Evolutionary conservation across 2,113 vertebrate species (phyloP), one percentile per base, ranked within the genome.

Genomic region (Bufo bufo): DNA sequence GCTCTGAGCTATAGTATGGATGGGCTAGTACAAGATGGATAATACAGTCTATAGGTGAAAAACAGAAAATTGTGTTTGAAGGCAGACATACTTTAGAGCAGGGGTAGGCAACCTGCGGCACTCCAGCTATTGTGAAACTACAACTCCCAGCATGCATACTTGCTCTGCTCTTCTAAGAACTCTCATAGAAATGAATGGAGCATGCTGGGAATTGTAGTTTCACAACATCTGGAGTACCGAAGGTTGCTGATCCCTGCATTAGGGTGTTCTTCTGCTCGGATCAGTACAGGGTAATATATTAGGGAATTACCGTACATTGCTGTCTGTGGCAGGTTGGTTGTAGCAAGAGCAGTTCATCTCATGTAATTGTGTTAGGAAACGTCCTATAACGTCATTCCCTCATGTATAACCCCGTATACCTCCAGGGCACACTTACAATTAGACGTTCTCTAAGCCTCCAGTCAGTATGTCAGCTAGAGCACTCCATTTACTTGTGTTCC

Each of bases 401-500:
- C 17, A 2, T 47, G 19, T 19, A 49, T 75, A 75, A 12, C 33
- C 69, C 33, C 45, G 69, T 6, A 72, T 45, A 45, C 66, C 3
- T 72, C 43, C 33, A 45, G 43, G 14, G 1, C 45, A 72, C 69
- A 72, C 69, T 72, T 72, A 43, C 45, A 43, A 54, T 9, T 33
- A 79, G n/a, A 79, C 19, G 33, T 16, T 8, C 33, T 66, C n/a
- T 52, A 84, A 71, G 14, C 47, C 52, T 61, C 81, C 61, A 66
- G 82, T 66, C 19, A 6, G 59, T 77, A 10, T 59, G 69, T 20
- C 85, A 80, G 63, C 49, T 65, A 33, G 23, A 58, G 12, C 87
- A 54, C 47, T 84, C 65, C 86, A 47, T 61, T 49, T 13, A 63
- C 77, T 33, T 47, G 56, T 66, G 33, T 58, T 59, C 23, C 19